Percentiles rank a stretch among this genome's conserved stretches.
Evolutionary conservation across 2,797 vertebrate genomes (phyloP).

Genomic region (Rhinoraja longicauda): DNA sequence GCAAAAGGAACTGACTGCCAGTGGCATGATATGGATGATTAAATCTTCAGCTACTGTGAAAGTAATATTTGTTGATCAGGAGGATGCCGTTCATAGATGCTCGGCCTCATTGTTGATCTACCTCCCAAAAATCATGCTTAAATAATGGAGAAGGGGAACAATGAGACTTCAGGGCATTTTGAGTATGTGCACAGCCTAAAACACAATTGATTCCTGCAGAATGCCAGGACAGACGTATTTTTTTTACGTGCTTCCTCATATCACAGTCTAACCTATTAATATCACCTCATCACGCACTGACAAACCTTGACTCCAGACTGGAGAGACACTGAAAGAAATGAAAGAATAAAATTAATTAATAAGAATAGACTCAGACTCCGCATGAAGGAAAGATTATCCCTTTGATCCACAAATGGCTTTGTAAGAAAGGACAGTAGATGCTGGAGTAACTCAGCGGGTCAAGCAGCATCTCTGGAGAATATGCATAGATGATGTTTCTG

Average conservation of each 20-base stretch:
- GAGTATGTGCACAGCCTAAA: neutral
- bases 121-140: neutral
- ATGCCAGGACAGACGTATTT: neutral
- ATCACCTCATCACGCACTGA: neutral
- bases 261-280: neutral
- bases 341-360: neutral
- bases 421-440: neutral
- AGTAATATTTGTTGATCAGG: neutral
- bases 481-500: too few relatives aligned
- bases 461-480: too few relatives aligned
- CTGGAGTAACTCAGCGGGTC: too few relatives aligned
- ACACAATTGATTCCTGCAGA: too few relatives aligned
- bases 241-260: neutral
- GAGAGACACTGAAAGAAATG: neutral
- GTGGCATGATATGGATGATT: neutral
- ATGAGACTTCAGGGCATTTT: neutral
- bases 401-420: neutral
- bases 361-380: neutral
- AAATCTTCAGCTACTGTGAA: neutral
- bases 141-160: neutral
- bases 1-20: neutral
- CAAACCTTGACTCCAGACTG: neutral
- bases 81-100: neutral
- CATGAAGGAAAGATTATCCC: neutral
- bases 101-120: neutral